These are phyloP conservation scores for Hipposideros armiger DNA, from an alignment of 2,113 vertebrate genomes.

Conservation along the genomic window DNA sequence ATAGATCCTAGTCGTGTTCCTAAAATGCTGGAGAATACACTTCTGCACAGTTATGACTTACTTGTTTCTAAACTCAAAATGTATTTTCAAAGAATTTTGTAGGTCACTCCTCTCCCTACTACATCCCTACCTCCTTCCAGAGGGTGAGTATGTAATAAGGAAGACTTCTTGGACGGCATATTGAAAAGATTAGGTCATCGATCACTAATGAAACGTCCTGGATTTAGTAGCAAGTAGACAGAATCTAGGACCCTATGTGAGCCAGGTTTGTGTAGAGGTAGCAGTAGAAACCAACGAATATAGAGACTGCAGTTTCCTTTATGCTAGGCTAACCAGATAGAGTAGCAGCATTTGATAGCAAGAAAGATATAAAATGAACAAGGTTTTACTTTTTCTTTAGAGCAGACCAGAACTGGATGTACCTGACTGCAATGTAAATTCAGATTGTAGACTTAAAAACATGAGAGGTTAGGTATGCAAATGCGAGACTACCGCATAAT, in stretches of 20 bases:
- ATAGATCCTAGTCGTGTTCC: not conserved
- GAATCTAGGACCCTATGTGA: constrained; percentile 16
- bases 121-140: not conserved
- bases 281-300: constrained; percentile 27
- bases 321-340: not conserved
- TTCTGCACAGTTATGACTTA: not conserved
- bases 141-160: constrained; percentile 54
- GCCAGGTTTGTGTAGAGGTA: constrained; percentile 35
- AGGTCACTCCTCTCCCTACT: not conserved
- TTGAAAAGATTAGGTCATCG: constrained; percentile 77
- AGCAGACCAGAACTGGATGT: not conserved
- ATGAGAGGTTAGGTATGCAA: constrained; percentile 69
- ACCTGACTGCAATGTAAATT: constrained; percentile 31
- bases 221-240: constrained; percentile 66
- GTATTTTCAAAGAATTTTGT: constrained; percentile 38
- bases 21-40: not conserved
- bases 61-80: constrained; percentile 30
- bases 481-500: constrained; percentile 48
- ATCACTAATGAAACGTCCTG: constrained; percentile 67
- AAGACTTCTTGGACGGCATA: constrained; percentile 74
- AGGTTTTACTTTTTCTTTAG: constrained; percentile 41
- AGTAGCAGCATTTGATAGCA: constrained; percentile 22
- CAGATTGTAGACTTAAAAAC: constrained; percentile 60
- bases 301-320: constrained; percentile 59
- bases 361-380: not conserved